Conservation (phyloP, 2,113 vertebrate species). For the Charina bottae region DNA sequence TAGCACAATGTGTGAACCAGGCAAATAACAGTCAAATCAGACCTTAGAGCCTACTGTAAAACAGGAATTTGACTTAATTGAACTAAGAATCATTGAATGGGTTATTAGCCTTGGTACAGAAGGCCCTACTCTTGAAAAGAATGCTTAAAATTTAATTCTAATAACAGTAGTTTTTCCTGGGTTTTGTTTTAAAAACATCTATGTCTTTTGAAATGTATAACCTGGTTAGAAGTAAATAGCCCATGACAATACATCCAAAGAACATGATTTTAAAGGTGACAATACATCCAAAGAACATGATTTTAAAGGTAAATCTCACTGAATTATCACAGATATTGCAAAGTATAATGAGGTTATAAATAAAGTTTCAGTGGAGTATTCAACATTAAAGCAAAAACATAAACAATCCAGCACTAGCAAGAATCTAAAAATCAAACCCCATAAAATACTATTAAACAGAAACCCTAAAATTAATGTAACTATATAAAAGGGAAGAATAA, state of each 20-base stretch:
- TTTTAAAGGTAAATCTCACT: neutral
- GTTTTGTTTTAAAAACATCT: neutral
- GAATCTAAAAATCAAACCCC: neutral
- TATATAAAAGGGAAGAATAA: neutral
- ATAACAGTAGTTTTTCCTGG: slow-evolving; percentile 10
- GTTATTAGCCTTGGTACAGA: neutral
- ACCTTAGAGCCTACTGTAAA: neutral
- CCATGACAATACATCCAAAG: neutral
- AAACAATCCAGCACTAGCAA: slow-evolving; percentile 12
- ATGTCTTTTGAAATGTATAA: neutral
- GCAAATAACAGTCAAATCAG: neutral
- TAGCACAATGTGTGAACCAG: neutral
- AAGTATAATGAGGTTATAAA: neutral
- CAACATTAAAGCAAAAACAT: slow-evolving; percentile 32
- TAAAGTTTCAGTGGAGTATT: slow-evolving; percentile 17
- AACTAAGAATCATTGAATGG: neutral
- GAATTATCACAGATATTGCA: neutral
- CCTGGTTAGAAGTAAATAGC: slow-evolving; percentile 1
- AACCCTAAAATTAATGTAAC: slow-evolving; percentile 35
- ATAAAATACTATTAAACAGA: slow-evolving; percentile 19
- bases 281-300: too few species aligned
- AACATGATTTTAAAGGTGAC: too few species aligned
- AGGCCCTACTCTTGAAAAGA: neutral
- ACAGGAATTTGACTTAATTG: neutral
- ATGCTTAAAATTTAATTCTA: neutral